These are phyloP conservation scores for Cerastis rubricosa DNA, from an alignment of 2,888 invertebrate genomes.

Conservation along the genomic window DNA sequence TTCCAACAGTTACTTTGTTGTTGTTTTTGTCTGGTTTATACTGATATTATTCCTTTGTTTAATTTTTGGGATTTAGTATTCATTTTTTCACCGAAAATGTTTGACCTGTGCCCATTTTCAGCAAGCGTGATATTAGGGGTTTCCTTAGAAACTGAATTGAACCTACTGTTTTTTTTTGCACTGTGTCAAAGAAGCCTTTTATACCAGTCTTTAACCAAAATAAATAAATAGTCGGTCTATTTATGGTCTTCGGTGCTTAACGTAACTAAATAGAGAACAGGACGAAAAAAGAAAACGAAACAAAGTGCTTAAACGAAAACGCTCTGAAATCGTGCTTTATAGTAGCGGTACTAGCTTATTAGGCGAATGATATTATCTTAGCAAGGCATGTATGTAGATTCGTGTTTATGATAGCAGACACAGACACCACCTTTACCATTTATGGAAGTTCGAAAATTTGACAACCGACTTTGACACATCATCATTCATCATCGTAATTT, in stretches of 20 bases:
- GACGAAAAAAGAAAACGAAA: not conserved
- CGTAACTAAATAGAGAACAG: not conserved
- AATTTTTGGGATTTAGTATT: not conserved
- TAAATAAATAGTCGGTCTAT: not conserved
- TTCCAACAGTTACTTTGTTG: not conserved
- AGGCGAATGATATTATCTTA: constrained; percentile 14
- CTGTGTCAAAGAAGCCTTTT: not conserved
- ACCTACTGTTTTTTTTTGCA: not conserved
- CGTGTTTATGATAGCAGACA: not conserved
- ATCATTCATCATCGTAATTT: no score
- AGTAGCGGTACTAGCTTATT: not conserved
- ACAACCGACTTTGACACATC: constrained; percentile 1
- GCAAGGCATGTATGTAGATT: not conserved
- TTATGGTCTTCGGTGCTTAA: not conserved
- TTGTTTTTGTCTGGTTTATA: not conserved
- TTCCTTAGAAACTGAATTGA: not conserved
- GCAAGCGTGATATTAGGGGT: not conserved
- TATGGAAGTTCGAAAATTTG: not conserved
- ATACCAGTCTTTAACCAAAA: not conserved
- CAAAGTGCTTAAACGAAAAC: not conserved
- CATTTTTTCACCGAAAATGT: not conserved
- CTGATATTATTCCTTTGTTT: not conserved
- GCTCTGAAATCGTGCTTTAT: not conserved
- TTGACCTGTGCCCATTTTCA: no score
- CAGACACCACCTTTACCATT: not conserved